Evolutionary conservation across 2,113 vertebrate species (phyloP).

Genomic region (Phyllostomus discolor): DNA sequence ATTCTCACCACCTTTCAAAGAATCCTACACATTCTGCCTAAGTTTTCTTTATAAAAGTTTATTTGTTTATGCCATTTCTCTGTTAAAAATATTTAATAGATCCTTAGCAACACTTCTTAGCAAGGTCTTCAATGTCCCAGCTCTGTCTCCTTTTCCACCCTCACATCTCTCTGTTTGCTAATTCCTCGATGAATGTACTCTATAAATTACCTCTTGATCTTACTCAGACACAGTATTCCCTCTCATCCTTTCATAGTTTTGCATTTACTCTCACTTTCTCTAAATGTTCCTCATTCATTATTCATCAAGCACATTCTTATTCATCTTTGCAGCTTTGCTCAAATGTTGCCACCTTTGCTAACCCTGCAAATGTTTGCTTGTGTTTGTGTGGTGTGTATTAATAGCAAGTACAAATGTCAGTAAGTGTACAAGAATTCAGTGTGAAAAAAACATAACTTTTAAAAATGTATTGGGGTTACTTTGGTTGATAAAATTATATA

Average conservation of each 20-base stretch:
- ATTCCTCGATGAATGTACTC: background rate
- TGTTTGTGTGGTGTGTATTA: background rate
- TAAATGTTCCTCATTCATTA: background rate
- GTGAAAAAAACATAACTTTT: background rate
- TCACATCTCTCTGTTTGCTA: background rate
- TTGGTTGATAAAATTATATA: too few species aligned
- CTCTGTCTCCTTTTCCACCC: background rate
- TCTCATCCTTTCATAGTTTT: background rate
- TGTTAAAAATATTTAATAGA: background rate
- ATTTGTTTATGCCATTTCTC: background rate
- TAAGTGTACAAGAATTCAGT: background rate
- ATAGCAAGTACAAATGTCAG: background rate
- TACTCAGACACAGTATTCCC: background rate
- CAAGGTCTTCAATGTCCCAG: background rate
- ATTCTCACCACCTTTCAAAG: background rate
- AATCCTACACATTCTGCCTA: background rate
- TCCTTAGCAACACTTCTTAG: background rate
- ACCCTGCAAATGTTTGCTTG: background rate
- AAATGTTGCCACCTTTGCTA: background rate
- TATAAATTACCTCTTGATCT: background rate
- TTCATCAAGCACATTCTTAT: background rate
- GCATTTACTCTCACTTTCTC: background rate
- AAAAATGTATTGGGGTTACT: background rate
- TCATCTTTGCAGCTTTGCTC: background rate
- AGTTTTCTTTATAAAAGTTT: background rate